phyloP scores from a whole-genome alignment of 2,888 invertebrate species.

The Gymnoscelis rufifasciata region DNA sequence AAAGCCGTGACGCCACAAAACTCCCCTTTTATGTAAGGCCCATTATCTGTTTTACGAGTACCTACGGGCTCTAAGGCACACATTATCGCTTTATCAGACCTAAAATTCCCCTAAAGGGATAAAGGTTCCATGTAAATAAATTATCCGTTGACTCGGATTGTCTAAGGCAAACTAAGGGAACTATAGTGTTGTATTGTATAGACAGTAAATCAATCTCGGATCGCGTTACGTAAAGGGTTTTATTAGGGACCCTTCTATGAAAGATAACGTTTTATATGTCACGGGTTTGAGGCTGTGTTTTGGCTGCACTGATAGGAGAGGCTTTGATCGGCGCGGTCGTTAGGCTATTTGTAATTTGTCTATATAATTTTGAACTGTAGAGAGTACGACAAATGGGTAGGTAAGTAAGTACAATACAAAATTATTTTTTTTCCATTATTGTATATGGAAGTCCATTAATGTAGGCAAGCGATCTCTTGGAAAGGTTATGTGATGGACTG shows the following conservation, averaged over 20 bases:
- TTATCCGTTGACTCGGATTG: conserved; percentile 59
- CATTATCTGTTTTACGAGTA: conserved; percentile 58
- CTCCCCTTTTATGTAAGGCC: conserved; percentile 31
- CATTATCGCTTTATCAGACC: conserved; percentile 73
- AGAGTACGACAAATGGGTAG: too few species aligned
- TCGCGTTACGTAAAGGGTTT: conserved; percentile 63
- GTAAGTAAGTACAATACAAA: too few species aligned
- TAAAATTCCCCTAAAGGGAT: conserved; percentile 68
- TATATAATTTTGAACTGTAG: too few species aligned
- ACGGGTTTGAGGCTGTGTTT: conserved; percentile 27
- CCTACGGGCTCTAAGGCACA: conserved; percentile 56
- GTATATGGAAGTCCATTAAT: too few species aligned
- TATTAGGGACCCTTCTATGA: conserved; percentile 54
- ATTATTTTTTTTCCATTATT: too few species aligned
- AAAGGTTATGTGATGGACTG: too few species aligned
- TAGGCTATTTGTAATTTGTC: too few species aligned
- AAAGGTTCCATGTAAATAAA: conserved; percentile 75
- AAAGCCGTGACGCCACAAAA: conserved; percentile 54
- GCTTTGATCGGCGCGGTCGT: not conserved
- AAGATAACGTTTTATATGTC: conserved; percentile 52
- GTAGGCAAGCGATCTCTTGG: too few species aligned
- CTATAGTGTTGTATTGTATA: conserved; percentile 53
- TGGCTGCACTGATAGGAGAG: not conserved
- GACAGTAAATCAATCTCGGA: conserved; percentile 65
- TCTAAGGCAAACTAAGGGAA: conserved; percentile 62